Percentiles rank a stretch among this genome's conserved stretches.
phyloP scores from a whole-genome alignment of 2,888 invertebrate genomes.

The Parnassius smintheus region DNA sequence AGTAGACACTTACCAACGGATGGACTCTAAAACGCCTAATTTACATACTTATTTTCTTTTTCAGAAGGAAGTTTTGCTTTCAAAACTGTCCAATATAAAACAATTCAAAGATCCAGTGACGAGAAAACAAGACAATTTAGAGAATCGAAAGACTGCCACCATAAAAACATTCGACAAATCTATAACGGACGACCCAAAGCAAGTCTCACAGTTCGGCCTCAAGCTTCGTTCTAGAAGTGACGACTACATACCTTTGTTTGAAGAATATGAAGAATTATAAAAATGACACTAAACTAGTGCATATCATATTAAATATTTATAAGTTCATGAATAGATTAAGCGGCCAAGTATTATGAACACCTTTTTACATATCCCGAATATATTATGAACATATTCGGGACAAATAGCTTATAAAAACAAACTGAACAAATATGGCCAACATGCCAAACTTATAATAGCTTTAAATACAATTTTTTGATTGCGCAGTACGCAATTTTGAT shows the following conservation, averaged over 20 bases:
- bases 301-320: not conserved
- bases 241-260: constrained; percentile 64
- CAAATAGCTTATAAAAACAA: no score
- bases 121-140: constrained; percentile 47
- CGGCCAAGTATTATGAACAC: not conserved
- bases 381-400: not conserved
- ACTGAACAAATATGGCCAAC: no score
- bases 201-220: constrained; percentile 62
- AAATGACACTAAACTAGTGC: constrained; percentile 1
- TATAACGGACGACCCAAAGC: constrained; percentile 51
- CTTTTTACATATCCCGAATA: no score
- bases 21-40: no score
- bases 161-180: constrained; percentile 50
- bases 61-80: constrained; percentile 60
- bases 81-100: constrained; percentile 55
- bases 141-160: constrained; percentile 53
- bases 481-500: no score
- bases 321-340: constrained; percentile 6
- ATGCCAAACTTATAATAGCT: no score
- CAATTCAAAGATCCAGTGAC: constrained; percentile 48
- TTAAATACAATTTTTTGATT: no score
- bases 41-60: constrained; percentile 32
- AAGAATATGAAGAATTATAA: constrained; percentile 59
- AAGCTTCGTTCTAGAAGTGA: constrained; percentile 65
- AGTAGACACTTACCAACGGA: no score